Base-by-base conservation (phyloP, 2,888 invertebrate species). In the Patella pellucida region DNA sequence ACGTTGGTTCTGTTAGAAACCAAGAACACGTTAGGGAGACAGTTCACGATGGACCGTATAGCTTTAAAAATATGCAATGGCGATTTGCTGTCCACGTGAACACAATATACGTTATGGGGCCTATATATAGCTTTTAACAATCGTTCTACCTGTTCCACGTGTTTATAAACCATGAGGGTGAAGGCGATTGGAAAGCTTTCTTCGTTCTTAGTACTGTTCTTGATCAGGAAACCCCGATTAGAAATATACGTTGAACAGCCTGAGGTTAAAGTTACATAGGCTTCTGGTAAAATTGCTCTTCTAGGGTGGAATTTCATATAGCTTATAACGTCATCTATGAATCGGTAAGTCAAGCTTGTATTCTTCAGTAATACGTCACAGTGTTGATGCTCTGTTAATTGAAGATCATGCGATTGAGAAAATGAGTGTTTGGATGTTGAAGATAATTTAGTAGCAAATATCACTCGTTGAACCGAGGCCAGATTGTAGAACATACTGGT, bases 81-180 rank as follows among this genome's bases (percentile, higher is more conserved):
- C 15, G 83, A 73, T 75, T 83, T 85, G 16, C 51, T 71, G 74
- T 88, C 88, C 4, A 87, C 79, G 75, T 88, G 88, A 41, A 88
- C 79, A 75, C 88, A 88, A 69, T 88, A 88, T 41, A 80, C 70
- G 76, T 88, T 88, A n/a, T 87, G 85, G 5, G 88, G 87, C 71
- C 85, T 73, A 72, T 87, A 88, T 23, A 88, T 85, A 5, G 84
- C 79, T n/a, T 84, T 76, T 1, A 88, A 73, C n/a, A 88, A 75
- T 41, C 83, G 71, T 68, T 85, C 87, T 1, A 83, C 78, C 68
- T 86, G 85, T 52, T 81, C 77, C 5, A 81, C 78, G 51, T 84
- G 79, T 73, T 81, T 81, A 52, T 83, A 84, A 69, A 86, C 81
- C 2, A 86, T 41, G 31, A 88, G 82, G 68, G 83, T 84, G 74